A percentile compares a stretch with the other conserved stretches of the same genome.
These are phyloP conservation scores for Luperina nickerlii DNA, from an alignment of 2,888 invertebrate species.

Conservation along the genomic window DNA sequence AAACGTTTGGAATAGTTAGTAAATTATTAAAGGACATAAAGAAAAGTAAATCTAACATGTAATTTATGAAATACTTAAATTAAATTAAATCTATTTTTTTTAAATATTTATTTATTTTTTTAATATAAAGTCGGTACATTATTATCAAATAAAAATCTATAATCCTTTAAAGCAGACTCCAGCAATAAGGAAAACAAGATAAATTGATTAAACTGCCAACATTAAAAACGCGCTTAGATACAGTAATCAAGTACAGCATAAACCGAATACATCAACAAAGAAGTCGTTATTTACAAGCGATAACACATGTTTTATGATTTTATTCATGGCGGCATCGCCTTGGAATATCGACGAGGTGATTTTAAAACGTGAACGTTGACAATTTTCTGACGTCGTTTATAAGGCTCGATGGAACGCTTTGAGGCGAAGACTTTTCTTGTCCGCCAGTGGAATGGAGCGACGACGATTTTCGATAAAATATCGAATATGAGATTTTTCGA, in stretches of 20 bases:
- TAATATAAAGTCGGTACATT: no score
- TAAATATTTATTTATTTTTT: no score
- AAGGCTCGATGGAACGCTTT: background rate
- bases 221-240: constrained; percentile 2
- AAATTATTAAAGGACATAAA: no score
- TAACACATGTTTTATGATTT: constrained; percentile 48
- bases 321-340: constrained; percentile 40
- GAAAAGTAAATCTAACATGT: no score
- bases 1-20: no score
- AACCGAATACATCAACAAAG: constrained; percentile 23
- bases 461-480: constrained; percentile 5
- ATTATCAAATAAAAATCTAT: no score
- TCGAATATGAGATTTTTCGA: background rate
- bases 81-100: no score
- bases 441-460: background rate
- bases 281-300: constrained; percentile 35
- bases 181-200: background rate
- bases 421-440: constrained; percentile 10
- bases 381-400: constrained; percentile 32
- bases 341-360: constrained; percentile 47
- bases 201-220: constrained; percentile 3
- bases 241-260: background rate
- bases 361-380: constrained; percentile 37
- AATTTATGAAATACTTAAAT: no score
- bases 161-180: no score